Conservation (phyloP, 2,113 vertebrate species). For the Chionomys nivalis region DNA sequence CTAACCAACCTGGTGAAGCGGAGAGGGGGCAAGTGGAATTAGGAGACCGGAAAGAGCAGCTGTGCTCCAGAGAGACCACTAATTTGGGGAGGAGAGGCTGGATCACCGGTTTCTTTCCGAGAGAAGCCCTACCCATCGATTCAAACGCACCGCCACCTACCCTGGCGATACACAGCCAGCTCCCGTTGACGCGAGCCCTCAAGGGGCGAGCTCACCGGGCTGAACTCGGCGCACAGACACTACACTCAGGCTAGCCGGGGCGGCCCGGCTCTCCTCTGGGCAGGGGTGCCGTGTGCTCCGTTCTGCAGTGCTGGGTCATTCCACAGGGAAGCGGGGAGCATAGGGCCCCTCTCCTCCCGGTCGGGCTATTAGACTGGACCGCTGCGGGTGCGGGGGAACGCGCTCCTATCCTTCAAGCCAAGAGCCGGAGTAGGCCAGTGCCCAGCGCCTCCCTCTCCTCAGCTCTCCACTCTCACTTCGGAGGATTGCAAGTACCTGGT, state of each 20-base stretch:
- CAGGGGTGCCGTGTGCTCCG: no score
- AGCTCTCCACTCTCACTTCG: not conserved
- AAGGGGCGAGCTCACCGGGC: not conserved
- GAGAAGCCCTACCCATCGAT: not conserved
- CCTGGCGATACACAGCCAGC: rapidly evolving
- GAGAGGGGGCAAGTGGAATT: not conserved
- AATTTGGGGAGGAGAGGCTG: not conserved
- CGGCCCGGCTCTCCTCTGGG: not conserved
- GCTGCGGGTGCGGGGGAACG: rapidly evolving
- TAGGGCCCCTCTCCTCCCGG: not conserved
- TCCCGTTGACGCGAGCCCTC: not conserved
- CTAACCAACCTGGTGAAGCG: not conserved
- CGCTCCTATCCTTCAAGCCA: rapidly evolving
- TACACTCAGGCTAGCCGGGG: not conserved
- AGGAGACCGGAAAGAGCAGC: not conserved
- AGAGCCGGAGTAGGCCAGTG: not conserved
- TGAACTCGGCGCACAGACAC: not conserved
- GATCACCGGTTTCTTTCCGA: not conserved
- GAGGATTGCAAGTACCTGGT: not conserved
- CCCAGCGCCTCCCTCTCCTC: rapidly evolving
- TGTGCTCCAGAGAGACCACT: not conserved
- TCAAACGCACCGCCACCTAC: not conserved
- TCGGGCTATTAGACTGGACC: rapidly evolving
- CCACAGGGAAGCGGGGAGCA: not conserved
- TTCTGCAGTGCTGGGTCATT: not conserved